Evolutionary conservation across 2,888 invertebrate genomes (phyloP), one percentile per base, ranked within the genome.

Genomic region (Melinaea marsaeus): DNA sequence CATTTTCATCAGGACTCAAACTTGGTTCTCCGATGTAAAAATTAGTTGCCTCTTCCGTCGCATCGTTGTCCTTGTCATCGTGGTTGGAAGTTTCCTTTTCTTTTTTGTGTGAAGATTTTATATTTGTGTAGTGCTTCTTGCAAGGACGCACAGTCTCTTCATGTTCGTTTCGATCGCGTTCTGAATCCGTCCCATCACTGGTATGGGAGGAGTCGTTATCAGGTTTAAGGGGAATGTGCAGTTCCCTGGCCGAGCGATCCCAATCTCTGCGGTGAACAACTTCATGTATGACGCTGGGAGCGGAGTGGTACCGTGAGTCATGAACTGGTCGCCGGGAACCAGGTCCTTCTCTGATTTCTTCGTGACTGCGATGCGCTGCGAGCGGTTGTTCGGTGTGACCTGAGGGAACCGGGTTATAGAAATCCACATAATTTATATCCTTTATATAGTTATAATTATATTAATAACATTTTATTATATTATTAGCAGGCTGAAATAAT

Each of bases 271-370:
- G 73, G 69, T 85, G 88, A 2, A 88, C 61, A 2, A 89, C 85
- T 65, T 90, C 88, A 70, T 88, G 81, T 54, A 90, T 88, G 69
- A 90, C 88, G 73, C 84, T 85, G 35, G 90, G 90, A 0, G 90
- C 90, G 45, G 88, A 89, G 74, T 88, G 86, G 74, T 88, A 85
- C n/a, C 86, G 81, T 0, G 78, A 67, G 32, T 82, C 81, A 32
- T 32, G 51, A 7, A 7, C 7, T 74, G 76, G 0, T 75, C 74
- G 0, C 58, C 45, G 0, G 58, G 60, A 32, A 80, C 83, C 33
- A 75, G 76, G 78, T 0, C 84, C 78, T 3, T 77, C 75, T 0
- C 76, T 73, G 33, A 88, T 87, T 70, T 88, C 89, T 64, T 88
- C 88, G 73, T 88, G 88, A 64, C 88, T 88, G 57, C 87, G 77